Evolutionary conservation across 2,113 vertebrate species (phyloP), one percentile per base, ranked within the genome.

Genomic region (Camelus dromedarius): DNA sequence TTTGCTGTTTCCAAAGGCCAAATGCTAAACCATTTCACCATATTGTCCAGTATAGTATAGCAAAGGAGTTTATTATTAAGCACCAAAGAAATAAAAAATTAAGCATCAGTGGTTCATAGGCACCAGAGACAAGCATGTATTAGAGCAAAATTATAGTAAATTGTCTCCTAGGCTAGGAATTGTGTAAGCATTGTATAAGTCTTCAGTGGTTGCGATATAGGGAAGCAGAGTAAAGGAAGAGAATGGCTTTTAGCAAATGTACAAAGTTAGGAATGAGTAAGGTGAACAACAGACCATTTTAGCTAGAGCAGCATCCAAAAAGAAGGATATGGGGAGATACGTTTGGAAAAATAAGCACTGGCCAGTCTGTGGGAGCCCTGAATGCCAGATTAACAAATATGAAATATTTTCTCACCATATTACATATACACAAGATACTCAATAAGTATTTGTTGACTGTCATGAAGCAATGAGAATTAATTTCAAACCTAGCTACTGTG

Each of bases 71-170:
- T 50, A 85, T 86, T 81, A 92, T 72, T 82, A 86, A 66, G 46
- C 18, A 12, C 85, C 42, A 90, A 38, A 66, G 50, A 94, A 87
- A 10, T 79, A 75, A 94, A 32, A 80, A 93, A 84, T 91, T 83
- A 95, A 90, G 64, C 42, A 15, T 42, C 32, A 82, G 20, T 81
- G 52, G n/a, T 72, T 95, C 15, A 32, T 30, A 95, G 26, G 52
- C 72, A 83, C 56, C 90, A 42, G 70, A 94, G 58, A 81, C 4
- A 85, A 92, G 58, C 32, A 62, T 16, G 0, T 70, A 66, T 85
- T 92, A 92, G 28, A 81, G 69, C 54, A 89, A 93, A 92, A 95
- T 83, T 32, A 70, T 3, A 97, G 89, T 2, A 88, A 93, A 88
- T 75, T 69, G 52, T 73, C 81, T 93, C 46, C 24, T 30, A 93